phyloP scores from a whole-genome alignment of 1,140 invertebrate species.

The Nebria ingens region DNA sequence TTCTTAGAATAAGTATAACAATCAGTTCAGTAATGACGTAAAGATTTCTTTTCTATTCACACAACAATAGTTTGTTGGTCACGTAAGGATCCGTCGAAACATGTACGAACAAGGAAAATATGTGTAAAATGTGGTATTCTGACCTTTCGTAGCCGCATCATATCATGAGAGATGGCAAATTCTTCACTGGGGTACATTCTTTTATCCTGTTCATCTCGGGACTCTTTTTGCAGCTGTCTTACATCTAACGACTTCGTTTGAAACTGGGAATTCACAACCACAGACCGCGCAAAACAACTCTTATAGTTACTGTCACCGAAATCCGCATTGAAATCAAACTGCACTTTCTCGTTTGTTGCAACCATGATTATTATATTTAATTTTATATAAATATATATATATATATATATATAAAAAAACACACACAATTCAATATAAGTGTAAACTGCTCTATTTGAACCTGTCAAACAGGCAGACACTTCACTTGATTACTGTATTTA shows the following conservation, averaged over 20 bases:
- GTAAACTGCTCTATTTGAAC: neutral
- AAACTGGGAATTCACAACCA: constrained; percentile 26
- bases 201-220: constrained; percentile 13
- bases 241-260: constrained; percentile 19
- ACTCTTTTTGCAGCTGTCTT: constrained; percentile 16
- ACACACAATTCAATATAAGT: neutral
- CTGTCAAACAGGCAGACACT: constrained; percentile 2
- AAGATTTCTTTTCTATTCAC: neutral
- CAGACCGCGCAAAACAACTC: constrained; percentile 28
- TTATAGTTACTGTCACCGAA: constrained; percentile 24
- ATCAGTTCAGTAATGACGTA: neutral
- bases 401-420: neutral
- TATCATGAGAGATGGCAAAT: neutral
- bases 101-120: neutral
- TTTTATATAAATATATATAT: neutral
- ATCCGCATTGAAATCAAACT: constrained; percentile 18
- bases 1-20: too few relatives aligned
- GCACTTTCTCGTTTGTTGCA: constrained; percentile 10
- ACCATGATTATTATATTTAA: neutral
- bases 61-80: neutral
- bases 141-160: constrained; percentile 17
- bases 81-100: neutral
- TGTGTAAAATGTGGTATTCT: constrained; percentile 13
- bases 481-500: neutral
- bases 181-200: neutral